Base-by-base conservation (phyloP, 2,888 invertebrate genomes). In the Gisinianus flammeolus region DNA sequence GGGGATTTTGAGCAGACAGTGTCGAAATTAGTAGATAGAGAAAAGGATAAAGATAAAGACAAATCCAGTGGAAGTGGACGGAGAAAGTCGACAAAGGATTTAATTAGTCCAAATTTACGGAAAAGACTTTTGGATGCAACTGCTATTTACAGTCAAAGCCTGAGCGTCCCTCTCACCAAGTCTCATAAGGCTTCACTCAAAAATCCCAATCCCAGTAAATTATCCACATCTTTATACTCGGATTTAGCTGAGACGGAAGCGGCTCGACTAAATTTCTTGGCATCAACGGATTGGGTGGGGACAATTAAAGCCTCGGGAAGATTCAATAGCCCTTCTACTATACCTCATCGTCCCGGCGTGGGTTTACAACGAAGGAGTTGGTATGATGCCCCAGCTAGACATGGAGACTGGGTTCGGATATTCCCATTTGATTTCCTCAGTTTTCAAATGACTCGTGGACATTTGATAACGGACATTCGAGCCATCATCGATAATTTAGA, bases 341-440 rank as follows among this genome's bases (percentile, higher is more conserved):
- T 35, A 3, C 54, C 58, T 31, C 76, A 66, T 70, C 80, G 22
- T 44, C 35, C 33, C 89, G 90, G 76, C 90, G 92, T 82, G 93
- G 93, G 93, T 89, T 89, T 83, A 87, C 89, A 58, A 90, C 92
- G 0, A 89, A 89, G 52, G 6, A 26, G 12, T 28, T 71, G 56
- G 71, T 56, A 71, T 26, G 71, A 54, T 26, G 26, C 71, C 2
- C 71, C 56, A 4, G 88, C 89, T 1, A 88, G 89, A 30, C 91
- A 93, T 81, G 94, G 94, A 0, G 91, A 92, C 58, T 94, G 94
- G 93, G 90, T 92, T 67, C 88, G 93, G 80, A 90, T 93, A 79
- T 94, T 92, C 87, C 94, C 94, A 0, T 87, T 90, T 71, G 80
- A 79, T 75, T 56, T 52, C 5, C 66, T 69, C 16, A 68, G 62